These are phyloP conservation scores for Sesamia nonagrioides DNA, from an alignment of 1,140 invertebrate genomes.

Conservation along the genomic window DNA sequence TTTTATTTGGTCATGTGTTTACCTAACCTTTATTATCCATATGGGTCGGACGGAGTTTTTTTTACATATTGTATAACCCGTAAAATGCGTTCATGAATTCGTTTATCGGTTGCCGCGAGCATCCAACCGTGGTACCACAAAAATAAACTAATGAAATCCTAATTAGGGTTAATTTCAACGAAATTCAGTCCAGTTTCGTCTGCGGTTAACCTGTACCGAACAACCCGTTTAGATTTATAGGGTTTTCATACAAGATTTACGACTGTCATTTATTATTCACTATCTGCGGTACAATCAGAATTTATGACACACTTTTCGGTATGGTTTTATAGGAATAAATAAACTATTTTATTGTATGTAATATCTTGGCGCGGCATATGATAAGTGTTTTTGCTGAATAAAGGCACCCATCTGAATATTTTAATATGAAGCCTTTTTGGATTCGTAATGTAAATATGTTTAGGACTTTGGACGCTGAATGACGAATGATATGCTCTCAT, in stretches of 20 bases:
- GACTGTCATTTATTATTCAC: conserved; percentile 80
- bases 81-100: conserved; percentile 6
- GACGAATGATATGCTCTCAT: not conserved
- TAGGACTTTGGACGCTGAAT: no score
- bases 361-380: conserved; percentile 35
- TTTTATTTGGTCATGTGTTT: no score
- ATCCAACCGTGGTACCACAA: conserved; percentile 21
- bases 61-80: no score
- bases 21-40: no score
- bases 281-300: conserved; percentile 76
- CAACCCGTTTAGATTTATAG: conserved; percentile 77
- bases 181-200: conserved; percentile 63
- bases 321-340: conserved; percentile 65
- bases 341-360: conserved; percentile 57
- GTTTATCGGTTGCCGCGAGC: not conserved
- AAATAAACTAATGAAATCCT: conserved; percentile 53
- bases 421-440: conserved; percentile 22
- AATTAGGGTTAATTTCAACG: conserved; percentile 57
- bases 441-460: not conserved
- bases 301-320: conserved; percentile 78
- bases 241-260: conserved; percentile 83
- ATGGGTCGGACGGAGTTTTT: no score
- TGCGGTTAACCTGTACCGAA: conserved; percentile 73
- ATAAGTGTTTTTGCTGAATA: conserved; percentile 40
- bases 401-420: conserved; percentile 32